Conservation (phyloP, 2,888 invertebrate genomes). For the Amphiduros pacificus region DNA sequence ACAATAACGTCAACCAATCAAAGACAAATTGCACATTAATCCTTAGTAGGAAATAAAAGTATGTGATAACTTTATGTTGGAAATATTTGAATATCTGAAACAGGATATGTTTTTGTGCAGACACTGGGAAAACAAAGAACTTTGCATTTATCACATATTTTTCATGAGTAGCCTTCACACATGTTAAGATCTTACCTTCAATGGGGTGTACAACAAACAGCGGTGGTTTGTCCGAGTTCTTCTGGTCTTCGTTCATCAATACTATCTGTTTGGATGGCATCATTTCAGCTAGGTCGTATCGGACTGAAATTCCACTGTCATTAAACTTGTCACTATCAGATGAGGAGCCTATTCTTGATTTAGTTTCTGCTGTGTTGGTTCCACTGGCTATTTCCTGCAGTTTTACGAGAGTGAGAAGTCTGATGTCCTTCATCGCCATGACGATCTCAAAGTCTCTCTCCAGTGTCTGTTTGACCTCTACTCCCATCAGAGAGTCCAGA, state of each 20-base stretch:
- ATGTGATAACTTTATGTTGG: no score
- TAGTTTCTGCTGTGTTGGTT: neutral
- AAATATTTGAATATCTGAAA: no score
- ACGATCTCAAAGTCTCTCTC: slow-evolving; percentile 90
- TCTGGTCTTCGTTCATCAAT: slow-evolving; percentile 53
- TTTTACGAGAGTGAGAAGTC: slow-evolving; percentile 61
- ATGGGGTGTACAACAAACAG: slow-evolving; percentile 57
- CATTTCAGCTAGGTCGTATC: slow-evolving; percentile 59
- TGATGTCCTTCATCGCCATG: slow-evolving; percentile 87
- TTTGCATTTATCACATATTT: neutral
- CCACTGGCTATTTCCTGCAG: slow-evolving; percentile 29
- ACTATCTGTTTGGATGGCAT: slow-evolving; percentile 77
- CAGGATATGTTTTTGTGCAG: neutral
- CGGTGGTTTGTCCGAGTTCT: slow-evolving; percentile 30
- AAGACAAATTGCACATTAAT: no score
- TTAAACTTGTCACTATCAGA: slow-evolving; percentile 4
- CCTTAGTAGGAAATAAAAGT: no score
- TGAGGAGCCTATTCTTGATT: neutral
- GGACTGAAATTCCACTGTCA: slow-evolving; percentile 24
- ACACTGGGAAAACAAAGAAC: neutral
- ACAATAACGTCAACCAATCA: neutral
- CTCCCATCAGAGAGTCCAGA: slow-evolving; percentile 98
- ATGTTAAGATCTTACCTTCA: slow-evolving; percentile 45
- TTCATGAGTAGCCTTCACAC: neutral
- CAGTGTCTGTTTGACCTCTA: slow-evolving; percentile 95